Base-by-base conservation (phyloP, 1,140 invertebrate genomes). In the Ptiloglossa arizonensis region DNA sequence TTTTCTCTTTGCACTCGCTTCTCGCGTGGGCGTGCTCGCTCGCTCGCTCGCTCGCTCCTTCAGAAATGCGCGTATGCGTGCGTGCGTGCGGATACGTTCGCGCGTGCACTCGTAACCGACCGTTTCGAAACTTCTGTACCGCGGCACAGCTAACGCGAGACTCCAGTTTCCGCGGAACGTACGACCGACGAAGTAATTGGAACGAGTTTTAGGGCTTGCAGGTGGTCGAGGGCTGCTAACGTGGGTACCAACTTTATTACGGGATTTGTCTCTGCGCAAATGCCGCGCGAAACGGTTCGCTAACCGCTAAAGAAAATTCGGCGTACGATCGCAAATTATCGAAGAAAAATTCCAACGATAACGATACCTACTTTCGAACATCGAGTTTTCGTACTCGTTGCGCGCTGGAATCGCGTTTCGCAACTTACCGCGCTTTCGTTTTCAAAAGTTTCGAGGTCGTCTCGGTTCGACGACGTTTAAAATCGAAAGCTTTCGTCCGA, bases 11-110 rank as follows among this genome's bases (percentile, higher is more conserved):
- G 15, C 22, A 52, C 41, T 60, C 24, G 24, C 57, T 38, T 60
- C 27, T 48, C 46, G 48, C 69, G 48, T 50, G 32, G n/a, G 57
- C 50, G 62, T n/a, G 41, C 27, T 64, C 13, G 50, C 35, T 35
- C 48, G 29, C 62, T 35, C 17, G 41, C 27, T 64, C 13, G 50
- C 35, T 35, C 48, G 29, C 62, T 35, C 17, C n/a, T 72, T 0
- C 8, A 5, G 19, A n/a, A 24, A 57, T 66, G 64, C 64, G 52
- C 75, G 66, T 54, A 66, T 66, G 24, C 67, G 71, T 69, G 64
- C 44, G 22, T 44, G 11, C 4, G 41, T 1, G 22, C 22, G 50
- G 19, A 5, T 52, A 22, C 22, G n/a, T 19, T 19, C 46, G 46
- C 46, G n/a, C 57, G 59, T 52, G 50, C 54, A 68, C 62, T 32